Evolutionary conservation across 2,888 invertebrate genomes (phyloP).

Genomic region (Keiferia lycopersicella): DNA sequence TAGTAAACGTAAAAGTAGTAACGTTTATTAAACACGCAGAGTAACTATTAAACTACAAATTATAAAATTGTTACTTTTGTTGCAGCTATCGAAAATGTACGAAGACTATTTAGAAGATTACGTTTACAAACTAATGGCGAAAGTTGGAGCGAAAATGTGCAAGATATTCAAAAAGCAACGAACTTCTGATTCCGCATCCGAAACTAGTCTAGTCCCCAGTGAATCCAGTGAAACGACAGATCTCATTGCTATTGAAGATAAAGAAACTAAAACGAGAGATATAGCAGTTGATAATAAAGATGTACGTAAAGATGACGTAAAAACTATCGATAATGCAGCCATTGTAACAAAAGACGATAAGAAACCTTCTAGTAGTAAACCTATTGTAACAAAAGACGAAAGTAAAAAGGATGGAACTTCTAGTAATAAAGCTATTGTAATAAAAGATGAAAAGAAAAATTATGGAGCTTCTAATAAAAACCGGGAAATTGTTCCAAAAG

Average conservation of each 20-base stretch:
- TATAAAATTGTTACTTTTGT: background rate
- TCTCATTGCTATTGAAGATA: slow-evolving; percentile 36
- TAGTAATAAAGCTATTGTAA: background rate
- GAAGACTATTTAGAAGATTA: slow-evolving; percentile 88
- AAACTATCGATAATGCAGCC: background rate
- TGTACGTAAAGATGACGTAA: slow-evolving; percentile 21
- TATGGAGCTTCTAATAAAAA: background rate
- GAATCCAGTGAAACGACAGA: slow-evolving; percentile 31
- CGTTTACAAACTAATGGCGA: slow-evolving; percentile 73
- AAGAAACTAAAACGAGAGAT: slow-evolving; percentile 32
- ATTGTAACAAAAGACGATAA: background rate
- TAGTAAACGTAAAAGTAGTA: no score
- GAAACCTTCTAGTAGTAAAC: background rate
- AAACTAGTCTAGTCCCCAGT: slow-evolving; percentile 34
- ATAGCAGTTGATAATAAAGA: slow-evolving; percentile 21
- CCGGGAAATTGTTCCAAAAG: background rate
- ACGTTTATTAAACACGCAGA: no score
- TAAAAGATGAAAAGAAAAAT: background rate
- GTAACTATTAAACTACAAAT: no score
- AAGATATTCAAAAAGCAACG: slow-evolving; percentile 47
- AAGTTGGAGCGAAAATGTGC: slow-evolving; percentile 59
- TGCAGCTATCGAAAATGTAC: slow-evolving; percentile 87
- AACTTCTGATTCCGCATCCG: slow-evolving; percentile 33
- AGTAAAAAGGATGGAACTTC: background rate
- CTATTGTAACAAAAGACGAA: background rate